Percentiles rank a stretch among this genome's conserved stretches.
Conservation (phyloP, 2,888 invertebrate species). For the Trissolcus japonicus region DNA sequence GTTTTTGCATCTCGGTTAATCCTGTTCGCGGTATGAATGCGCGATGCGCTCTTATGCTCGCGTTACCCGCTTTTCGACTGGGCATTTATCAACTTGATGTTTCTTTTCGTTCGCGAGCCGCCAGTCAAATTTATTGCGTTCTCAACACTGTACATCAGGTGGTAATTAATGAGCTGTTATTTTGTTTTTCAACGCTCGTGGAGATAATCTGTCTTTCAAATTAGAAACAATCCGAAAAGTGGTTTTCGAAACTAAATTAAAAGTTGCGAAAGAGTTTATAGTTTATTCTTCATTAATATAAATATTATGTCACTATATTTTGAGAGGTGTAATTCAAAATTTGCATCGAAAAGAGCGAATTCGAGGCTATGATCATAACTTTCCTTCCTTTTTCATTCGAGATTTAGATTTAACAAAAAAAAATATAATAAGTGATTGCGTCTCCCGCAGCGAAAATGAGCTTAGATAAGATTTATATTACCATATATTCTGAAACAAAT, state of each 20-base stretch:
- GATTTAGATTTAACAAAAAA: no score
- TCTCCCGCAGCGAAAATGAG: conserved; percentile 17
- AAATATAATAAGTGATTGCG: conserved; percentile 4
- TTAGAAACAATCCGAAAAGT: conserved; percentile 22
- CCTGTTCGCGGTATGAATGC: conserved; percentile 32
- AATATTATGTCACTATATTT: no score
- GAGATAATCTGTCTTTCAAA: conserved; percentile 34
- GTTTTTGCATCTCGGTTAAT: conserved; percentile 51
- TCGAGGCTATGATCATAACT: no score
- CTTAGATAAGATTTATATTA: conserved; percentile 42
- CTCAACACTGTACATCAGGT: conserved; percentile 42
- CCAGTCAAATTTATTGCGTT: conserved; percentile 47
- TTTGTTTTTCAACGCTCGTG: conserved; percentile 18
- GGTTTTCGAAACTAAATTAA: conserved; percentile 24
- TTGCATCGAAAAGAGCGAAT: no score
- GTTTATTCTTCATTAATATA: no score
- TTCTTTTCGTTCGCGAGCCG: conserved; percentile 28
- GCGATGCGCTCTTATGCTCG: conserved; percentile 28
- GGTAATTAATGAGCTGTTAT: conserved; percentile 43
- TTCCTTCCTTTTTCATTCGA: no score
- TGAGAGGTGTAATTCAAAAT: no score
- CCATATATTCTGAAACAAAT: conserved; percentile 25
- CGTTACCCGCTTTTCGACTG: conserved; percentile 17
- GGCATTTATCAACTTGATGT: conserved; percentile 43
- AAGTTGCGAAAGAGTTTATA: no score